phyloP scores from a whole-genome alignment of 2,113 vertebrate species.

The Craseonycteris thonglongyai region DNA sequence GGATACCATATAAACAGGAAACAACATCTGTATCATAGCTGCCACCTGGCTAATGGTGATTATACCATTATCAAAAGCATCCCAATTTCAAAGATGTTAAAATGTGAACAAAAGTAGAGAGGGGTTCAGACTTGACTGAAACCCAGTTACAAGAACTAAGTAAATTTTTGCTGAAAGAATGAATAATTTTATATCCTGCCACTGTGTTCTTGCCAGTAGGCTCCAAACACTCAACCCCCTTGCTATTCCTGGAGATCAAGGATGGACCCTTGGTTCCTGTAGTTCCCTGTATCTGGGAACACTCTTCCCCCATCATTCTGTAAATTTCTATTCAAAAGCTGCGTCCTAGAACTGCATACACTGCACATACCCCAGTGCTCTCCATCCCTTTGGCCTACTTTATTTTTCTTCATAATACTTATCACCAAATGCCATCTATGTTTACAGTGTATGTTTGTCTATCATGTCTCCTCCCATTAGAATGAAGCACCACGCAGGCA shows the following conservation, averaged over 20 bases:
- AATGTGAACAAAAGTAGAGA: background rate
- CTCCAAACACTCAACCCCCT: background rate
- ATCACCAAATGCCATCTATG: background rate
- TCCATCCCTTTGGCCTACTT: background rate
- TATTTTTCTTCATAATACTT: background rate
- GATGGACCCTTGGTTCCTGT: background rate
- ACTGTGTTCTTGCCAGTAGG: background rate
- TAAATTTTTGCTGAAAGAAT: background rate
- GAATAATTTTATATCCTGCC: background rate
- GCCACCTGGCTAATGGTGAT: background rate
- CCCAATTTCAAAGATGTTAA: background rate
- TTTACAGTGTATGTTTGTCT: background rate
- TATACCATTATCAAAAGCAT: background rate
- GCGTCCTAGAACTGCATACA: background rate
- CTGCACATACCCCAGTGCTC: background rate
- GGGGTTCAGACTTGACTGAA: background rate
- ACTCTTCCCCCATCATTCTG: background rate
- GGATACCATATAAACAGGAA: constrained; percentile 15
- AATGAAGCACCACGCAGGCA: background rate
- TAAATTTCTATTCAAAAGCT: background rate
- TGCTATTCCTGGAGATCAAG: too few species aligned
- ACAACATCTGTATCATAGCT: background rate
- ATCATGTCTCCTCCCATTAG: background rate
- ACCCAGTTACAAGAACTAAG: background rate
- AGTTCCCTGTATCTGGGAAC: background rate